These are phyloP conservation scores for Mastomys natalensis DNA, from an alignment of 2,113 vertebrate genomes.

Conservation along the genomic window DNA sequence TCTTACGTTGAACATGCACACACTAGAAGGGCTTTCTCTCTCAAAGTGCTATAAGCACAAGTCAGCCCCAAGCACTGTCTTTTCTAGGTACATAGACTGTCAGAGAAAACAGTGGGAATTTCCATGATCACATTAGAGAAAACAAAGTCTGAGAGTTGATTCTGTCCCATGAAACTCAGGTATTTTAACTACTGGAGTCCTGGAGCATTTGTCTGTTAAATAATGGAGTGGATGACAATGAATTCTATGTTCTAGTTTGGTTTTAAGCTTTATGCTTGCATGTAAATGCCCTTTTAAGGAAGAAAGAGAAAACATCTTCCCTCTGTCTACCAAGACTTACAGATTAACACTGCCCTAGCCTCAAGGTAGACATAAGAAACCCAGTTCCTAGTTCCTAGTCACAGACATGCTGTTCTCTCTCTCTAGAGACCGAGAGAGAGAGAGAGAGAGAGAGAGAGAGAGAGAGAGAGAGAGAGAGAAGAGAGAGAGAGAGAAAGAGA, in stretches of 20 bases:
- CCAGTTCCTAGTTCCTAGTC: neutral
- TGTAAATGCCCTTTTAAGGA: neutral
- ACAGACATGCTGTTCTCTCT: neutral
- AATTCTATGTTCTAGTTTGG: neutral
- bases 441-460: neutral
- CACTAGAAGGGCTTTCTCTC: neutral
- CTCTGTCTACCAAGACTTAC: neutral
- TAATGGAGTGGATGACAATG: neutral
- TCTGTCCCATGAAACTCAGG: neutral
- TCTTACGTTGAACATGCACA: fast-evolving
- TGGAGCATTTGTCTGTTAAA: neutral
- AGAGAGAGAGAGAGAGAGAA: too few species aligned
- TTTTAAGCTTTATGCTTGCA: neutral
- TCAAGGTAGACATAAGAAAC: neutral
- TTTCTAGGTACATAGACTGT: neutral
- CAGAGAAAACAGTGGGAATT: neutral
- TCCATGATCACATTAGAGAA: neutral
- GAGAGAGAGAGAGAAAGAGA: too few species aligned
- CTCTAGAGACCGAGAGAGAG: too few species aligned
- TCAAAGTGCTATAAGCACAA: neutral
- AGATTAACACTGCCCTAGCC: neutral
- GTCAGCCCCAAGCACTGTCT: neutral
- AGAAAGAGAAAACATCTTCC: neutral
- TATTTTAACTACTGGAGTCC: neutral
- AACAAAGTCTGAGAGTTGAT: neutral